A percentile compares a stretch with the other conserved stretches of the same genome.
phyloP scores from a whole-genome alignment of 2,888 invertebrate genomes.

The Watsonalla binaria region DNA sequence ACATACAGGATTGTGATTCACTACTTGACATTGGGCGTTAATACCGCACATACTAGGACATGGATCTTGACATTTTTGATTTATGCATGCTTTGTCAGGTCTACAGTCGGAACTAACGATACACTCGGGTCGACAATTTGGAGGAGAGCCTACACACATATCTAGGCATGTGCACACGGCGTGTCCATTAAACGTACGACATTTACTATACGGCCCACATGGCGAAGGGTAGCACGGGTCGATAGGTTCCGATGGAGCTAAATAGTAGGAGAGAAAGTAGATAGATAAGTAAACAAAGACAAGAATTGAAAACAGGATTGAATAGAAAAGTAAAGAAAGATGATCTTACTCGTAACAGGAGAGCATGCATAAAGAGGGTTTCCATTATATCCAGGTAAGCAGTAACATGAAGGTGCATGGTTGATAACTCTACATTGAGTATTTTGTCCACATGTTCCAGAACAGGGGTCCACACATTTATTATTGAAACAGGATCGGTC shows the following conservation, averaged over 20 bases:
- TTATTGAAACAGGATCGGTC: slow-evolving; percentile 86
- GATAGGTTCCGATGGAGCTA: slow-evolving; percentile 68
- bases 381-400: slow-evolving; percentile 84
- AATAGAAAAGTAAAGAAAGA: slow-evolving; percentile 54
- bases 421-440: slow-evolving; percentile 86
- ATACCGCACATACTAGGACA: slow-evolving; percentile 87
- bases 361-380: slow-evolving; percentile 84
- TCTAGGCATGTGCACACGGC: slow-evolving; percentile 88
- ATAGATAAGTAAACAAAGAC: slow-evolving; percentile 33
- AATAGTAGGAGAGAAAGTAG: slow-evolving; percentile 29
- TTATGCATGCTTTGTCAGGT: slow-evolving; percentile 85
- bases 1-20: slow-evolving; percentile 89
- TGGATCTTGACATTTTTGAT: slow-evolving; percentile 87
- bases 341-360: slow-evolving; percentile 79
- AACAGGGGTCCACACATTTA: slow-evolving; percentile 88
- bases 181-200: slow-evolving; percentile 83
- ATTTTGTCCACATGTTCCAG: slow-evolving; percentile 86
- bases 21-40: slow-evolving; percentile 87
- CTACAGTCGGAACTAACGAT: slow-evolving; percentile 88
- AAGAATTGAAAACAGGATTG: slow-evolving; percentile 32
- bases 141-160: slow-evolving; percentile 86
- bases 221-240: slow-evolving; percentile 88
- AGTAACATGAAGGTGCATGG: slow-evolving; percentile 87
- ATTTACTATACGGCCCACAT: slow-evolving; percentile 88
- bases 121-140: slow-evolving; percentile 87